Conservation (phyloP, 2,888 invertebrate species). For the Erebia epiphron region DNA sequence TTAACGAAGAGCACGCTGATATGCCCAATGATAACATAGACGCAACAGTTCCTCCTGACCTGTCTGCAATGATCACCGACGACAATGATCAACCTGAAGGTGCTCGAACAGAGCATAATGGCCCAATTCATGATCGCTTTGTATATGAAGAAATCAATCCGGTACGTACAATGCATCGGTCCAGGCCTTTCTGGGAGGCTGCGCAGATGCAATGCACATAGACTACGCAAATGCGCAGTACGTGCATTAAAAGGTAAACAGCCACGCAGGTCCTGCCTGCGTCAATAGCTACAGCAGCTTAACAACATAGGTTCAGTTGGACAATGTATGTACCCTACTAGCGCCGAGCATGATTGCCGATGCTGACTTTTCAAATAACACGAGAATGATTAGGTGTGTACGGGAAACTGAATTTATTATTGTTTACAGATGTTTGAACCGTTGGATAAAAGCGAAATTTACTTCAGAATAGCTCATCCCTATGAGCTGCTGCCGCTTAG, state of each 20-base stretch:
- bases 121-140: constrained; percentile 5
- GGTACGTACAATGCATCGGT: background rate
- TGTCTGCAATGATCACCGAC: background rate
- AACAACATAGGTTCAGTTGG: too few relatives aligned
- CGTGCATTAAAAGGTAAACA: background rate
- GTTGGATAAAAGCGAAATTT: constrained; percentile 4
- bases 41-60: background rate
- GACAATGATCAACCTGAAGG: background rate
- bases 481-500: constrained; percentile 1
- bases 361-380: too few relatives aligned
- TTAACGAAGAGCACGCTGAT: background rate
- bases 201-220: background rate
- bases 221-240: background rate
- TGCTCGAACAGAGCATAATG: background rate
- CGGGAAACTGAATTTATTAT: background rate
- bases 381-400: background rate
- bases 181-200: background rate
- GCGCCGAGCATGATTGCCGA: too few relatives aligned
- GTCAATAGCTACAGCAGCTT: too few relatives aligned
- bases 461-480: background rate
- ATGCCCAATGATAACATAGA: background rate
- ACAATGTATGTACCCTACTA: too few relatives aligned
- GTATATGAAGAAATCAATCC: constrained; percentile 13
- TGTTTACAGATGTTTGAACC: background rate
- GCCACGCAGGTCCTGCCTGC: background rate